Percentiles rank a stretch among this genome's conserved stretches.
These are phyloP conservation scores for Sycophaga agraensis DNA, from an alignment of 1,140 invertebrate genomes.

Conservation along the genomic window DNA sequence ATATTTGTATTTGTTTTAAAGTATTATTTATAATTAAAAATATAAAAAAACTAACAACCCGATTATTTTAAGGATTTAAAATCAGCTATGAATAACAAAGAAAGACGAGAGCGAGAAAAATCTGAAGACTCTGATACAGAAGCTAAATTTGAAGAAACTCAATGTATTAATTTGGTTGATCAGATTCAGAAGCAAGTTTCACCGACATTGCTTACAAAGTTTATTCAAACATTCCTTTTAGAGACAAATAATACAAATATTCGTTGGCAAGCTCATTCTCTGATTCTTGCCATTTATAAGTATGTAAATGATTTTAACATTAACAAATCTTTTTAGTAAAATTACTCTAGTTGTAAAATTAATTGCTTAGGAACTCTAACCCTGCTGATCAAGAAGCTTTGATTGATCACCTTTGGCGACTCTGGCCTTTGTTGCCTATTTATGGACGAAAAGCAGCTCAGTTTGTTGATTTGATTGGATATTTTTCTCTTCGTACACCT, in stretches of 20 bases:
- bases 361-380: constrained; percentile 64
- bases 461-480: constrained; percentile 94
- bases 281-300: constrained; percentile 84
- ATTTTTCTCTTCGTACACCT: constrained; percentile 83
- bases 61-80: constrained; percentile 54
- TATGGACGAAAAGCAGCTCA: constrained; percentile 93
- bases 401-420: constrained; percentile 81
- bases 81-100: constrained; percentile 44
- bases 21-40: not conserved
- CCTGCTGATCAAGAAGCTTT: constrained; percentile 75
- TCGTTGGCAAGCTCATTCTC: constrained; percentile 92
- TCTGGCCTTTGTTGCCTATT: constrained; percentile 88
- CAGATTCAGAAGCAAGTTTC: constrained; percentile 74
- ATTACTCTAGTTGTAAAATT: not conserved
- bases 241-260: constrained; percentile 92
- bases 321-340: not conserved
- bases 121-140: constrained; percentile 70
- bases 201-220: constrained; percentile 70
- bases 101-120: constrained; percentile 65
- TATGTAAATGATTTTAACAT: constrained; percentile 51
- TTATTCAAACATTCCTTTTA: constrained; percentile 87
- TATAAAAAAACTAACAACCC: not conserved
- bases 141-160: constrained; percentile 69
- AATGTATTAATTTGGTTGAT: constrained; percentile 69
- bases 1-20: too few species aligned